These are phyloP conservation scores for Diploptera punctata DNA, from an alignment of 2,888 invertebrate species.

Conservation along the genomic window DNA sequence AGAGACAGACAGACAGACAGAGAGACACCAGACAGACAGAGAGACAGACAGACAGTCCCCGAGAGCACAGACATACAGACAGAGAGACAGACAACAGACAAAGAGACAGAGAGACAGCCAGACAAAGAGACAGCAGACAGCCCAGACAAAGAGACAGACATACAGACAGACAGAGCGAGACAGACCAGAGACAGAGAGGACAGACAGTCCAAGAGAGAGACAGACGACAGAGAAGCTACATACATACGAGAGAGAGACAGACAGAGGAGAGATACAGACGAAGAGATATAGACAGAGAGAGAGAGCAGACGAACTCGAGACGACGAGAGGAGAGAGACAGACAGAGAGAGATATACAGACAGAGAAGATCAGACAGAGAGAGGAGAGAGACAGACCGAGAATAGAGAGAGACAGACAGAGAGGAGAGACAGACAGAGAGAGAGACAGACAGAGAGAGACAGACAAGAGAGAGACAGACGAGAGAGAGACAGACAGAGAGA, in stretches of 20 bases:
- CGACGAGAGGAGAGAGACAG: neutral
- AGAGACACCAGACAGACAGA: neutral
- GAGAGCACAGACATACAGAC: neutral
- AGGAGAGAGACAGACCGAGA: neutral
- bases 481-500: neutral
- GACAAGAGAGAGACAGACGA: no score
- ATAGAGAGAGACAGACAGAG: no score
- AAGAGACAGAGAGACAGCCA: neutral
- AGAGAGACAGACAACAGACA: neutral
- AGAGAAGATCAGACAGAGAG: neutral
- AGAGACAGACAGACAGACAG: neutral
- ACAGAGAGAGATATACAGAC: neutral
- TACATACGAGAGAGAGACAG: neutral
- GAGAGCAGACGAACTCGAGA: neutral
- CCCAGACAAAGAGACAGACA: neutral
- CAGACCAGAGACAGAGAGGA: neutral
- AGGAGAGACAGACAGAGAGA: neutral
- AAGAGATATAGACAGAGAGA: neutral
- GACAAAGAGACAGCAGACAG: neutral
- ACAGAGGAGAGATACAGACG: neutral
- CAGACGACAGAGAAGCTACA: neutral
- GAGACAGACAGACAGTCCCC: neutral
- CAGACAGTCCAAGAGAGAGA: neutral
- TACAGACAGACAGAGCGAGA: neutral
- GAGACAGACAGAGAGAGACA: neutral